phyloP scores from a whole-genome alignment of 1,140 invertebrate genomes.

The Pristionchus pacificus region DNA sequence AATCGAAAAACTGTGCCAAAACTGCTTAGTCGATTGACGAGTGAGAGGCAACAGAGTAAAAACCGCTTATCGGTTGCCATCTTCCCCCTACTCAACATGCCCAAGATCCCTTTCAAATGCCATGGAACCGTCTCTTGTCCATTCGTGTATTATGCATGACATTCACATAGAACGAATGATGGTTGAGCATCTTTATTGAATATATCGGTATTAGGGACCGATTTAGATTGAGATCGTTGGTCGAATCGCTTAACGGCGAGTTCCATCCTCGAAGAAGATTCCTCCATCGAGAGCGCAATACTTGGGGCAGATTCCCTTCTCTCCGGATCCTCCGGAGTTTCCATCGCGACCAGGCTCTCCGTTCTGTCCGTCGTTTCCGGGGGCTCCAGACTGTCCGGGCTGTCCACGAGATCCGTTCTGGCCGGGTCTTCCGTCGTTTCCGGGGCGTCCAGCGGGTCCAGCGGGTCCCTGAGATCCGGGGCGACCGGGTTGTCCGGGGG shows the following conservation, averaged over 20 bases:
- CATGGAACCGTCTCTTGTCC: neutral
- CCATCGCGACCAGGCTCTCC: conserved; percentile 13
- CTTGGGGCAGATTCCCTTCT: conserved; percentile 36
- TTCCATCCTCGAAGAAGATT: conserved; percentile 42
- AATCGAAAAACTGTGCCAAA: too few relatives aligned
- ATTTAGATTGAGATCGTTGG: neutral
- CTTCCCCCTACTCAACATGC: too few relatives aligned
- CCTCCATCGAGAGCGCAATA: conserved; percentile 41
- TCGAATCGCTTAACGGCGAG: conserved; percentile 26
- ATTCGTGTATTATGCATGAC: neutral
- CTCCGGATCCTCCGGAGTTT: conserved; percentile 16
- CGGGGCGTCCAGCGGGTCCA: neutral
- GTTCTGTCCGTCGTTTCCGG: neutral
- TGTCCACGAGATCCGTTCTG: neutral
- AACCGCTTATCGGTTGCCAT: neutral
- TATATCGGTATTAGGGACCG: neutral
- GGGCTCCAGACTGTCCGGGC: neutral
- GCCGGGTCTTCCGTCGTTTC: neutral
- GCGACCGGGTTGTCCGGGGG: neutral
- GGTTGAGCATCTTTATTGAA: neutral
- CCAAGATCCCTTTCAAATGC: too few relatives aligned
- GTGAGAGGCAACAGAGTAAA: neutral
- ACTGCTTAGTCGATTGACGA: too few relatives aligned
- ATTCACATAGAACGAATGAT: neutral
- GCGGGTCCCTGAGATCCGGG: neutral